These are phyloP conservation scores for Brachypalpus laphriformis DNA, from an alignment of 2,888 invertebrate genomes.

Conservation along the genomic window DNA sequence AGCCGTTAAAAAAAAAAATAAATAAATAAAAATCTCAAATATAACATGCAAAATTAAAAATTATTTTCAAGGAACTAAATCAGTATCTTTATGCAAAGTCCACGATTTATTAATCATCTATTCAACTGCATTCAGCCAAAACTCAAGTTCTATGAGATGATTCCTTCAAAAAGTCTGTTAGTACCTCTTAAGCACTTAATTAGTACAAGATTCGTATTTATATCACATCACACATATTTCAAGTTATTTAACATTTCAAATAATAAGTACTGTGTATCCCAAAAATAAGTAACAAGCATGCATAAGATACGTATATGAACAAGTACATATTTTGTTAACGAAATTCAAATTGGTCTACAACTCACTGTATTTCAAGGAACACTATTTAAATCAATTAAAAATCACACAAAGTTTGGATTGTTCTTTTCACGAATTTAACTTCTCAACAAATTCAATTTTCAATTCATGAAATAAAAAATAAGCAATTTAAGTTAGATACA, in stretches of 20 bases:
- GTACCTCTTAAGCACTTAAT: too few species aligned
- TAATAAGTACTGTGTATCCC: background rate
- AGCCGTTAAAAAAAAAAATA: too few species aligned
- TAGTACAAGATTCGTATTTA: background rate
- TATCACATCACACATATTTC: background rate
- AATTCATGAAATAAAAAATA: background rate
- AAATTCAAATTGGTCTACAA: background rate
- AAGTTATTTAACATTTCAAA: background rate
- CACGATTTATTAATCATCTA: background rate
- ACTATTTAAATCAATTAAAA: background rate
- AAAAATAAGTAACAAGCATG: background rate
- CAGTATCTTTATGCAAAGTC: too few species aligned
- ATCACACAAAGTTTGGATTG: background rate
- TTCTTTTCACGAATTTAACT: background rate
- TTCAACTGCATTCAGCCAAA: background rate
- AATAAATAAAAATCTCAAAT: background rate
- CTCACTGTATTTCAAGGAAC: conserved; percentile 5
- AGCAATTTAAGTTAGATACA: conserved; percentile 13
- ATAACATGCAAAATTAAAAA: too few species aligned
- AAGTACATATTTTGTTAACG: background rate
- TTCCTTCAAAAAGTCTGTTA: background rate
- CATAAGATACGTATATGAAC: background rate
- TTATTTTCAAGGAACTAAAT: too few species aligned
- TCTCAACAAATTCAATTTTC: background rate
- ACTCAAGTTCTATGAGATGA: background rate